Evolutionary conservation across 2,113 vertebrate species (phyloP), one percentile per base, ranked within the genome.

Genomic region (Hylia prasina): DNA sequence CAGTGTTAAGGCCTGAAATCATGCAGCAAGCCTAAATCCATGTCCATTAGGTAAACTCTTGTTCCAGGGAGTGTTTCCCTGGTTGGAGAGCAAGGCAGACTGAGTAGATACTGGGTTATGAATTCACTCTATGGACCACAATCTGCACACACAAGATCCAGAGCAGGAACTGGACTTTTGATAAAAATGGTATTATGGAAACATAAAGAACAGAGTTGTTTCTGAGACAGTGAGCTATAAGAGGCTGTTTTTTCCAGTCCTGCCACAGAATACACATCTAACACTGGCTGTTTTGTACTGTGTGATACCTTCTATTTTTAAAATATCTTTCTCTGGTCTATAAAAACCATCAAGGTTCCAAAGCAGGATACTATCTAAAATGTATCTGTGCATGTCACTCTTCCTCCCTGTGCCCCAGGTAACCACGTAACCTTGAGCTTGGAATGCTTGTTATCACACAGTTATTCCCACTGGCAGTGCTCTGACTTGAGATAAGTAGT

Each of bases 11-110:
- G 39, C 7, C 80, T 64, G 24, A 70, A 65, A 35, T 50, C 8
- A 19, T 3, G 4, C 12, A 71, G 39, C 40, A 70, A 78, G 31
- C 37, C 51, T 28, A 33, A 77, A 68, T 13, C 8, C 25, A 45
- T 22, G 12, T 7, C 33, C 42, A 4, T 40, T 9, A 48, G 14
- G 45, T 30, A 33, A 83, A 61, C 15, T 45, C 10, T 17, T 48
- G 13, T 15, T 25, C 14, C 60, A 77, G 63, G 10, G 11, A 20
- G 13, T 1, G 2, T 12, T 51, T 48, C 20, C 11, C 54, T 54
- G 4, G 17, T 33, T 53, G 1, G 0, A 66, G 45, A 60, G 37
- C 37, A 61, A 73, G n/a, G 42, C 0, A 3, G 39, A 53, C 7
- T 8, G 28, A 48, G 9, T 2, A 28, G n/a, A 1, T 23, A 28